phyloP scores from a whole-genome alignment of 2,888 invertebrate genomes.

The Timandra comae region DNA sequence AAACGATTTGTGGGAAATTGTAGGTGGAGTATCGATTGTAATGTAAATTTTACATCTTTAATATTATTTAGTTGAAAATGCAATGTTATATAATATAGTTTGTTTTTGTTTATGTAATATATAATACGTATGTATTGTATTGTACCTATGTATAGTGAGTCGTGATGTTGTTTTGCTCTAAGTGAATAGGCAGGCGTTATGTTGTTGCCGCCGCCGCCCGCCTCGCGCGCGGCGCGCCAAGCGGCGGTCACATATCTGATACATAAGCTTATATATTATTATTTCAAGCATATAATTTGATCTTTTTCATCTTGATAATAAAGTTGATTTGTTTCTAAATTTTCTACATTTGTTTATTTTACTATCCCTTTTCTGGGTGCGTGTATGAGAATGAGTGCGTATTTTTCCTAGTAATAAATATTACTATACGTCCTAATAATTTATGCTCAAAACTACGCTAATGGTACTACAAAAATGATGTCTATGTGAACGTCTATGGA shows the following conservation, averaged over 20 bases:
- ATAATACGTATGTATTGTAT: slow-evolving; percentile 34
- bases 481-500: too few species aligned
- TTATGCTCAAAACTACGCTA: too few species aligned
- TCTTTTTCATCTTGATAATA: slow-evolving; percentile 77
- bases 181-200: slow-evolving; percentile 33
- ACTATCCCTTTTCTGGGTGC: too few species aligned
- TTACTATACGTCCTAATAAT: too few species aligned
- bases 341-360: slow-evolving; percentile 50
- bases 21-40: slow-evolving; percentile 58
- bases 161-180: slow-evolving; percentile 28
- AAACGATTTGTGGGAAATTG: slow-evolving; percentile 50
- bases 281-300: slow-evolving; percentile 65
- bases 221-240: not conserved
- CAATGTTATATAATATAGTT: slow-evolving; percentile 30
- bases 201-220: slow-evolving; percentile 29
- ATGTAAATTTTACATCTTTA: slow-evolving; percentile 57
- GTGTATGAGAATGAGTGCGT: too few species aligned
- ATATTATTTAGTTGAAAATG: slow-evolving; percentile 48
- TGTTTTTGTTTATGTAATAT: slow-evolving; percentile 47
- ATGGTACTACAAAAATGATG: too few species aligned
- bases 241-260: slow-evolving; percentile 56
- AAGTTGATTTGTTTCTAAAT: slow-evolving; percentile 77
- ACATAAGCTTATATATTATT: slow-evolving; percentile 61
- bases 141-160: slow-evolving; percentile 22
- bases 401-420: too few species aligned